phyloP scores from a whole-genome alignment of 2,113 vertebrate genomes.

The Dicerorhinus sumatrensis region DNA sequence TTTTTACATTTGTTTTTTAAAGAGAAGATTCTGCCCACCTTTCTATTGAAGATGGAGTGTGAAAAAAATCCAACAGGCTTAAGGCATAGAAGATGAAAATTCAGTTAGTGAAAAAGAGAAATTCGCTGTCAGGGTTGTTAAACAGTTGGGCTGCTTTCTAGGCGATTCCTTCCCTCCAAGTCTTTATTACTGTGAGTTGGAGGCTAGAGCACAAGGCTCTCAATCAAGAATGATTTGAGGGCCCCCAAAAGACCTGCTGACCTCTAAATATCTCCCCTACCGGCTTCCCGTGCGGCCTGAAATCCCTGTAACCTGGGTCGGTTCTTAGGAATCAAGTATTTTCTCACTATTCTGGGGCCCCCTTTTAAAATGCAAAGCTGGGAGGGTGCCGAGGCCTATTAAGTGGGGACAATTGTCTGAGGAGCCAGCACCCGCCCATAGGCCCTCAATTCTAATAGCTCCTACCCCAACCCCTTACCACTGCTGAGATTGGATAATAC shows the following conservation, averaged over 20 bases:
- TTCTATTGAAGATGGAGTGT: not conserved
- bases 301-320: slow-evolving; percentile 61
- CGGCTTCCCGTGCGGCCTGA: slow-evolving; percentile 57
- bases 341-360: slow-evolving; percentile 31
- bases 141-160: slow-evolving; percentile 18
- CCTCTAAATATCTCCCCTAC: slow-evolving; percentile 56
- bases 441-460: slow-evolving; percentile 60
- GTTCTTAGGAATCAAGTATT: slow-evolving; percentile 61
- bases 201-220: slow-evolving; percentile 21
- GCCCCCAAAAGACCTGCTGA: slow-evolving; percentile 39
- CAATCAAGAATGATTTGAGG: slow-evolving; percentile 63
- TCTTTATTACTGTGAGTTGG: slow-evolving; percentile 50
- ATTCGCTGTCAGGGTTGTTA: not conserved
- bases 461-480: slow-evolving; percentile 45
- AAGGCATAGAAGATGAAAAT: slow-evolving; percentile 30
- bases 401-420: slow-evolving; percentile 49
- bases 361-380: slow-evolving; percentile 74
- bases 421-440: slow-evolving; percentile 35
- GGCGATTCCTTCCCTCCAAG: slow-evolving; percentile 50
- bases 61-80: not conserved
- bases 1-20: not conserved
- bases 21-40: not conserved
- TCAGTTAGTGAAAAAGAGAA: slow-evolving; percentile 45
- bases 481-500: slow-evolving; percentile 44
- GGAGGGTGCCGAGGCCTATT: slow-evolving; percentile 8